Evolutionary conservation across 2,888 invertebrate species (phyloP), one percentile per base, ranked within the genome.

Genomic region (Invenusta paracnida): DNA sequence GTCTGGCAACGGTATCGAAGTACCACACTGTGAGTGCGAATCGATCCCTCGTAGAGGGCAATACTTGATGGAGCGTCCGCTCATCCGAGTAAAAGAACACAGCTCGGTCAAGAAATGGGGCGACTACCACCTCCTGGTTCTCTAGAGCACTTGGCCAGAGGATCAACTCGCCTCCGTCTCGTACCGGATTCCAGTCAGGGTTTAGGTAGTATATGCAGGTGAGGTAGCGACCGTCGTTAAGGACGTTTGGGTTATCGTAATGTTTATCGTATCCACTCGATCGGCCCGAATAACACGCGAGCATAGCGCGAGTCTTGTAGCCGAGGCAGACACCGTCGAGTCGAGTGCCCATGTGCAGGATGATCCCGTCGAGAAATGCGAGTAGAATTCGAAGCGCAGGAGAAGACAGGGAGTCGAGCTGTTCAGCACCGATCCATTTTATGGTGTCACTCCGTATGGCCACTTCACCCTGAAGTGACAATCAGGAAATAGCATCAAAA

Each of bases 51-150:
- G 23, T 25, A 23, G 73, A 73, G 2, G 73, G 73, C 73, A 5
- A 23, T 5, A 73, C 73, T 23, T 73, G 11, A 23, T 73, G 73
- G 2, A 73, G 73, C 23, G 73, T 73, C 27, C 73, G 73, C 25
- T 73, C 73, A 73, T 73, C 73, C 11, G 73, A 73, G 73, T 13
- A 73, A 23, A 73, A 73, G 73, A 73, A 73, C 17, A 73, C 73
- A 73, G 73, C 73, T 23, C 73, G 5, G 73, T 73, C 73, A 25
- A 73, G 73, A 2, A 73, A 5, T 2, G 73, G 73, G 5, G 73
- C 73, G 2, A 73, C 2, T 2, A 73, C 25, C 17, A 73, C 73
- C 73, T 73, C 73, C 27, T 73, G 73, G 2, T 23, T 23, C 73
- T 73, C 11, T 5, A 73, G 73, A 73, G 25, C 23, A 23, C 11